A percentile compares a stretch with the other conserved stretches of the same genome.
phyloP scores from a whole-genome alignment of 2,797 vertebrate species.

The Adrianichthys oophorus region DNA sequence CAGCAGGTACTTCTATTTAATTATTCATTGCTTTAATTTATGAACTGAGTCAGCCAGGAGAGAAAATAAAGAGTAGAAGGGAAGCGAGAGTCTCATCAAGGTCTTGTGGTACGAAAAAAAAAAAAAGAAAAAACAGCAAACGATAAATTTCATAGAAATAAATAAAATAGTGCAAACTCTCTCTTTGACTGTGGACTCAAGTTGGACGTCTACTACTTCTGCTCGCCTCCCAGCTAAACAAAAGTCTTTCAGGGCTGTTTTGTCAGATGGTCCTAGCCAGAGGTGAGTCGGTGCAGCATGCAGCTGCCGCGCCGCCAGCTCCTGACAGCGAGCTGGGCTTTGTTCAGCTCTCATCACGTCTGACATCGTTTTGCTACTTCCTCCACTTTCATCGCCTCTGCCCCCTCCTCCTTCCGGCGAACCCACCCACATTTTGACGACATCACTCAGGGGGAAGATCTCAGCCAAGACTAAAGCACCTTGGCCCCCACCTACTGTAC shows the following conservation, averaged over 20 bases:
- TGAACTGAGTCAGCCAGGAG: conserved; percentile 42
- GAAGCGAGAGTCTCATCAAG: conserved; percentile 27
- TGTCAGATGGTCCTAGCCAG: conserved; percentile 36
- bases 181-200: too few species aligned
- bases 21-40: conserved; percentile 63
- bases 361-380: conserved; percentile 59
- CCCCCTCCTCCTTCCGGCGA: conserved; percentile 8
- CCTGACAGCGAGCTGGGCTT: conserved; percentile 39
- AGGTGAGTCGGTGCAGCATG: conserved; percentile 34
- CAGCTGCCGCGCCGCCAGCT: conserved; percentile 27
- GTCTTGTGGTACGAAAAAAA: conserved; percentile 19
- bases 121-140: conserved; percentile 37
- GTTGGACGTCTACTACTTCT: too few species aligned
- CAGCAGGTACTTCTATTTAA: conserved; percentile 41
- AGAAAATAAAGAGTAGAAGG: conserved; percentile 10
- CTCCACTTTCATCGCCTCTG: conserved; percentile 40
- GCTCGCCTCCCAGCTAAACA: conserved; percentile 4
- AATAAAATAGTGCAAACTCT: too few species aligned
- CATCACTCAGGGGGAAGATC: conserved; percentile 63
- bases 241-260: conserved; percentile 11
- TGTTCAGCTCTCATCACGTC: conserved; percentile 56
- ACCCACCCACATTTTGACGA: conserved; percentile 45
- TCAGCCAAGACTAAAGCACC: conserved; percentile 64
- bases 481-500: conserved; percentile 58
- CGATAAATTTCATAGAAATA: conserved; percentile 20